Percentiles rank a stretch among this genome's conserved stretches.
Conservation (phyloP, 1,140 invertebrate genomes). For the Anastrepha ludens region DNA sequence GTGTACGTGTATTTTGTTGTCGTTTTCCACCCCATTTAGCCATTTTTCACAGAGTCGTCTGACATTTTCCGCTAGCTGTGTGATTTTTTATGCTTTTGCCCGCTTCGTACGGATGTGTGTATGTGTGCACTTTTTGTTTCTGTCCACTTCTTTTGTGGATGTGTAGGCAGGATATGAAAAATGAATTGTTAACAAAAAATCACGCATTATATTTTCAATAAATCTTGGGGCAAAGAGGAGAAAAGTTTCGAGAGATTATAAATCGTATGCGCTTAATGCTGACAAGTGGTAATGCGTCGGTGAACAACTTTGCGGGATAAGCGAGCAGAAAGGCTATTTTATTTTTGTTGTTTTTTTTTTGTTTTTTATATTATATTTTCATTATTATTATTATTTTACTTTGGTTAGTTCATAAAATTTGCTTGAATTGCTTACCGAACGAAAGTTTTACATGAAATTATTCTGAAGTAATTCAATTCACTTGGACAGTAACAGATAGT, state of each 20-base stretch:
- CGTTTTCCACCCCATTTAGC: constrained; percentile 51
- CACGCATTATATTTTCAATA: constrained; percentile 52
- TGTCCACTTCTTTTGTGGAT: not conserved
- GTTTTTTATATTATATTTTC: not conserved
- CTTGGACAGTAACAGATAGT: not conserved
- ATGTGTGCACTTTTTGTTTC: not conserved
- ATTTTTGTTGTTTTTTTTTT: not conserved
- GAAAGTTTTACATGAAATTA: constrained; percentile 6
- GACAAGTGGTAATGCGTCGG: constrained; percentile 46
- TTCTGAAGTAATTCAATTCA: constrained; percentile 34
- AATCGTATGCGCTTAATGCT: constrained; percentile 50
- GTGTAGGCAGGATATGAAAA: constrained; percentile 46
- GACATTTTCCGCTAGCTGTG: constrained; percentile 21
- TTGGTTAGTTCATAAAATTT: not conserved
- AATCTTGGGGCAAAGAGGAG: constrained; percentile 16
- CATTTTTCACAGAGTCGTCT: constrained; percentile 31
- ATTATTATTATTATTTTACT: not conserved
- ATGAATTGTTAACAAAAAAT: constrained; percentile 49
- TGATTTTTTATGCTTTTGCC: not conserved
- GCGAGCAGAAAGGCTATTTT: not conserved
- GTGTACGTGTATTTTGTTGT: constrained; percentile 50
- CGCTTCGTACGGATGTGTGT: not conserved
- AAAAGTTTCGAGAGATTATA: constrained; percentile 49
- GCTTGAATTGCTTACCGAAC: not conserved
- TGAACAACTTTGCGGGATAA: constrained; percentile 1